These are phyloP conservation scores for Bovichtus diacanthus DNA, from an alignment of 2,797 vertebrate species.

Conservation along the genomic window DNA sequence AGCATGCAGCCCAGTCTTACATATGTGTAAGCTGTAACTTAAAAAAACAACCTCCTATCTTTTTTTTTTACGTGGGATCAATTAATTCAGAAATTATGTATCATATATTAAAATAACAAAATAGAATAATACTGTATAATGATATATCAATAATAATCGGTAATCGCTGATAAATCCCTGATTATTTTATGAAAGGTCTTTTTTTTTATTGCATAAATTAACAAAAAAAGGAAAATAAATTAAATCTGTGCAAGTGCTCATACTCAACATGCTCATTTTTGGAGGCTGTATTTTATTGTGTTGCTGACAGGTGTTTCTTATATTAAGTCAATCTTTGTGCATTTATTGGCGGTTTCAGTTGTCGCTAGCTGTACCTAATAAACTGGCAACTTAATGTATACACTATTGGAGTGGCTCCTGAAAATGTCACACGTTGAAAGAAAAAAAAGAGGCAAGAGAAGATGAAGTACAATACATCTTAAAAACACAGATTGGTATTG, in stretches of 20 bases:
- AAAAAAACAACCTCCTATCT: no score
- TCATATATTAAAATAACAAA: background rate
- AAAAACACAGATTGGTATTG: background rate
- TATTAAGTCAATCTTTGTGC: background rate
- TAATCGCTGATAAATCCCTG: background rate
- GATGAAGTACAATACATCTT: background rate
- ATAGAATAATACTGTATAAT: background rate
- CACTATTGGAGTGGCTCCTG: background rate
- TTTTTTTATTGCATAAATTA: background rate
- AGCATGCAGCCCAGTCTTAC: no score
- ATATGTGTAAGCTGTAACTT: no score
- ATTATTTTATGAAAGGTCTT: background rate
- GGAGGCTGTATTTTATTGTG: background rate
- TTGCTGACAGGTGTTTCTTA: background rate
- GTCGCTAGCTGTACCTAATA: background rate
- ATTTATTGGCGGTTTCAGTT: background rate
- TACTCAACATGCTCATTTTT: background rate
- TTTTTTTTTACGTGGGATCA: background rate
- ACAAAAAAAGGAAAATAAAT: background rate
- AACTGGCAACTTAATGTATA: background rate
- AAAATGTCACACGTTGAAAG: conserved; percentile 13
- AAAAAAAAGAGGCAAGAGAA: background rate
- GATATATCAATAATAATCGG: background rate
- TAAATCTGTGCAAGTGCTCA: background rate
- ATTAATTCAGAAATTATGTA: background rate